Evolutionary conservation across 2,888 invertebrate species (phyloP).

Genomic region (Orgyia antiqua): DNA sequence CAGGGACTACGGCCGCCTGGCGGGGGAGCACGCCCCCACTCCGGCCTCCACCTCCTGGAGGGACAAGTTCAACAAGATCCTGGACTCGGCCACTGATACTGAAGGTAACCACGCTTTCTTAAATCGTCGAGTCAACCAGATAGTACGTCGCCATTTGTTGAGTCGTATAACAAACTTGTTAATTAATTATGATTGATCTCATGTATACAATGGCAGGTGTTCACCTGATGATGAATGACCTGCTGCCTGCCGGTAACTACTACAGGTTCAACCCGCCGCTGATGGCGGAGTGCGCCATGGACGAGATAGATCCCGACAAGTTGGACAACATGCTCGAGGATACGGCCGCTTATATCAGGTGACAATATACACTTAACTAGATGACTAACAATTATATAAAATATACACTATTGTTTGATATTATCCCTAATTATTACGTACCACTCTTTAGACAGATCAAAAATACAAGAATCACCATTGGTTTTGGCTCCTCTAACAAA

Average conservation of each 20-base stretch:
- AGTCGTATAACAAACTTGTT: neutral
- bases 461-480: no score
- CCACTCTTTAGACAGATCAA: no score
- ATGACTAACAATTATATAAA: no score
- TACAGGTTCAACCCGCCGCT: constrained; percentile 94
- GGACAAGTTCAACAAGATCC: constrained; percentile 87
- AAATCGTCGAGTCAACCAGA: constrained; percentile 82
- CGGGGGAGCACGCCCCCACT: neutral
- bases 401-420: no score
- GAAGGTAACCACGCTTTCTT: constrained; percentile 84
- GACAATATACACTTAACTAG: no score
- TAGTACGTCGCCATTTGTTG: no score
- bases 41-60: constrained; percentile 79
- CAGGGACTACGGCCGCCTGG: constrained; percentile 10
- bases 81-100: constrained; percentile 92
- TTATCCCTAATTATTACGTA: no score
- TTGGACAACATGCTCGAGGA: constrained; percentile 84
- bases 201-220: no score
- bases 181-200: neutral
- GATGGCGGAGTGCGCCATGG: constrained; percentile 87
- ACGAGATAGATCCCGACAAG: constrained; percentile 86
- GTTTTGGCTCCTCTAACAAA: no score
- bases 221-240: constrained; percentile 85
- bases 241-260: constrained; percentile 85
- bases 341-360: constrained; percentile 82